A percentile compares a stretch with the other conserved stretches of the same genome.
Conservation (phyloP, 2,113 vertebrate genomes). For the Nibea coibor region DNA sequence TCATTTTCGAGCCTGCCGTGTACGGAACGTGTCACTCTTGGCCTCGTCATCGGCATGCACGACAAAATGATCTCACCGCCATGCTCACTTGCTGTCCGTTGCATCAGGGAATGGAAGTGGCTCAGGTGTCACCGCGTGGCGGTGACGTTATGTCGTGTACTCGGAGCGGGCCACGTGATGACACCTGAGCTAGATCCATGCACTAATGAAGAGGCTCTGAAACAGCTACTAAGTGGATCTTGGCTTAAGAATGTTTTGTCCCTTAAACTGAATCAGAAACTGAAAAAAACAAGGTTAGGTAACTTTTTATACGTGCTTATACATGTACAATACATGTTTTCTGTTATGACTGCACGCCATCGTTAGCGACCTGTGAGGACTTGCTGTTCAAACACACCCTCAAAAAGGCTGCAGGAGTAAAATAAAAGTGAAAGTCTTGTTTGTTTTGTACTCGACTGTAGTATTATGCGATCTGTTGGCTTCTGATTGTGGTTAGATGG, state of each 20-base stretch:
- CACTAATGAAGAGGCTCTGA: neutral
- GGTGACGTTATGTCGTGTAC: neutral
- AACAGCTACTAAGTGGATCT: neutral
- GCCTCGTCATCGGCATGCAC: neutral
- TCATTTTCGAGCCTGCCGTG: neutral
- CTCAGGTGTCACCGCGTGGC: neutral
- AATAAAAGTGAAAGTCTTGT: neutral
- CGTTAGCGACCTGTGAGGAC: neutral
- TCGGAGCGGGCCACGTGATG: neutral
- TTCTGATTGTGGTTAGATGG: neutral
- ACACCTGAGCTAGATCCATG: neutral
- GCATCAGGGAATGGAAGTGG: neutral
- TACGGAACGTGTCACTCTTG: too few species aligned
- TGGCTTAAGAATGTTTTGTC: neutral
- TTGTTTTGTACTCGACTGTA: too few species aligned
- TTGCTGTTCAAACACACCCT: neutral
- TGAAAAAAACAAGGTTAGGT: too few species aligned
- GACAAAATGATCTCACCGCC: neutral
- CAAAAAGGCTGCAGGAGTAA: too few species aligned
- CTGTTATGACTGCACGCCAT: neutral
- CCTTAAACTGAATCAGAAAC: neutral
- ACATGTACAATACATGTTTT: neutral
- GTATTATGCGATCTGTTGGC: neutral
- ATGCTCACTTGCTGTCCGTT: neutral
- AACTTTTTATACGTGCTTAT: too few species aligned